A percentile compares a stretch with the other conserved stretches of the same genome.
phyloP scores from a whole-genome alignment of 2,888 invertebrate species.

The Mythimna loreyi region DNA sequence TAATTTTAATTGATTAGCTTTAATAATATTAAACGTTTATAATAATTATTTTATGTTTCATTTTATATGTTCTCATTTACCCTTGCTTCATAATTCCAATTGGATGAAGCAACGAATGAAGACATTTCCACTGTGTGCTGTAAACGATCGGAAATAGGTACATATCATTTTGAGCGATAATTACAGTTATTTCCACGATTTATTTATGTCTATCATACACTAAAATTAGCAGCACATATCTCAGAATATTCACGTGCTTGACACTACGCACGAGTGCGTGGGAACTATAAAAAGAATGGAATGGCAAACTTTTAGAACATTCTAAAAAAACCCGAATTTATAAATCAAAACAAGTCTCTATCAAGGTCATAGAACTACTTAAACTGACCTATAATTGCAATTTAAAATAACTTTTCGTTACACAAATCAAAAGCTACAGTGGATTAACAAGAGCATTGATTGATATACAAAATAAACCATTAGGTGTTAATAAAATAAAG shows the following conservation, averaged over 20 bases:
- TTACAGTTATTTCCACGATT: not conserved
- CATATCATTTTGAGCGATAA: not conserved
- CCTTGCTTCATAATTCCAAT: not conserved
- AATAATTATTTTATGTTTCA: slow-evolving; percentile 64
- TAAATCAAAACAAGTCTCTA: slow-evolving; percentile 38
- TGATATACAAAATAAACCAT: slow-evolving; percentile 38
- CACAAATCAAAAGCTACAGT: slow-evolving; percentile 19
- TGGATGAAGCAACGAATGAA: not conserved
- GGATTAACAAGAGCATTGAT: slow-evolving; percentile 33
- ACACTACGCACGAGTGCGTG: slow-evolving; percentile 15
- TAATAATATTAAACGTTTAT: slow-evolving; percentile 77
- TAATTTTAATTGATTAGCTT: slow-evolving; percentile 80
- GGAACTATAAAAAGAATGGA: slow-evolving; percentile 15
- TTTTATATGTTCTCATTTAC: slow-evolving; percentile 16
- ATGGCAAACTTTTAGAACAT: slow-evolving; percentile 21
- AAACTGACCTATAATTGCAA: slow-evolving; percentile 47
- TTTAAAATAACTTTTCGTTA: slow-evolving; percentile 32
- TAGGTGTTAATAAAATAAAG: slow-evolving; percentile 41
- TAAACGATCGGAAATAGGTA: not conserved
- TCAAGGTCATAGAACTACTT: slow-evolving; percentile 45
- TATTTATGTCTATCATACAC: slow-evolving; percentile 1
- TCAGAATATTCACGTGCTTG: slow-evolving; percentile 6
- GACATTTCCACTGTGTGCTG: not conserved
- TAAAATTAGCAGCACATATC: slow-evolving; percentile 10
- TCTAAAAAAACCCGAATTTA: slow-evolving; percentile 4